Conservation (phyloP, 1,140 invertebrate genomes). For the Megalopta genalis region DNA sequence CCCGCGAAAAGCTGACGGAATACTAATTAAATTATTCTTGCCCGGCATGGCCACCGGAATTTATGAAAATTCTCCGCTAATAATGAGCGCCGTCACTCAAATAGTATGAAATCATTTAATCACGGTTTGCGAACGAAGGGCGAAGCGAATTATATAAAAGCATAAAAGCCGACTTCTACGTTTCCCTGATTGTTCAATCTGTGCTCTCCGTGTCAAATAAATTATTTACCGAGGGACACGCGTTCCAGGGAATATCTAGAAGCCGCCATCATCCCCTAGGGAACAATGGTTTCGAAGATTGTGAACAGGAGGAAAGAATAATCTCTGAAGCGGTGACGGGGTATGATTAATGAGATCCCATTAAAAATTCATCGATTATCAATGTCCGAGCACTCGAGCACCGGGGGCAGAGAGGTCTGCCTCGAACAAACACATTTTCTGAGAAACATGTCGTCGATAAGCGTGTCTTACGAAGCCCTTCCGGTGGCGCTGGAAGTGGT, state of each 20-base stretch:
- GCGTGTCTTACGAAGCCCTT: constrained; percentile 57
- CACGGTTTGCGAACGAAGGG: too few species aligned
- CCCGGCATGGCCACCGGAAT: background rate
- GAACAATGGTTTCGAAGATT: too few species aligned
- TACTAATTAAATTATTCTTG: background rate
- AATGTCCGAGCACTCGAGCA: background rate
- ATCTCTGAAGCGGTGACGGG: background rate
- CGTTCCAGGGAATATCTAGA: too few species aligned
- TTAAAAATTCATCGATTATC: constrained; percentile 13
- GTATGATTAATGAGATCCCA: constrained; percentile 16
- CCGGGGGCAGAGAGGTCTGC: background rate
- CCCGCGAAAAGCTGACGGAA: background rate
- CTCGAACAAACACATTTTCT: constrained; percentile 27
- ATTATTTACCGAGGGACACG: too few species aligned
- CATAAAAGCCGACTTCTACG: too few species aligned
- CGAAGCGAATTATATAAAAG: too few species aligned
- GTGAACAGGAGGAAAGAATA: background rate
- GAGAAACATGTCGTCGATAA: constrained; percentile 51
- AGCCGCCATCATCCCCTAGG: too few species aligned
- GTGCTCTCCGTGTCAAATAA: too few species aligned
- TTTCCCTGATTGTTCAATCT: too few species aligned
- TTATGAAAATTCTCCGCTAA: background rate
- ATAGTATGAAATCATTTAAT: background rate
- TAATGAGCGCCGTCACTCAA: background rate
- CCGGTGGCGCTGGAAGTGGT: constrained; percentile 59